Percentiles rank a stretch among this genome's conserved stretches.
Evolutionary conservation across 2,888 invertebrate genomes (phyloP).

Genomic region (Spilosoma lubricipeda): DNA sequence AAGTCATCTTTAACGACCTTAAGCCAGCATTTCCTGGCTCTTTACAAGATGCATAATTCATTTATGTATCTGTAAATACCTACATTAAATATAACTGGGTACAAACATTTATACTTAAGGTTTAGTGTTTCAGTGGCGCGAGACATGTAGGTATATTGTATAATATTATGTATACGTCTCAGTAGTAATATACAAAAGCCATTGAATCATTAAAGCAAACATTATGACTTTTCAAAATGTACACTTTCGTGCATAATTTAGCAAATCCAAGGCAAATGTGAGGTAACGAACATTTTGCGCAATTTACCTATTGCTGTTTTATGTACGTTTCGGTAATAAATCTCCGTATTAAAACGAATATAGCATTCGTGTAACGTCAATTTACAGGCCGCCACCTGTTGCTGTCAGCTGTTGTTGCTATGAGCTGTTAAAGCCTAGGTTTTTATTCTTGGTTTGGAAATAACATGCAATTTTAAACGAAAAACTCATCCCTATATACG

Average conservation of each 20-base stretch:
- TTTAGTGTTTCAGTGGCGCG: background rate
- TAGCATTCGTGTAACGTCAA: background rate
- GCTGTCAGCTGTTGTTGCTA: too few species aligned
- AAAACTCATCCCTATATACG: background rate
- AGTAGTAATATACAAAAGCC: conserved; percentile 4
- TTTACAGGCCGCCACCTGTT: background rate
- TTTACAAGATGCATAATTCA: too few species aligned
- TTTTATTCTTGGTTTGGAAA: background rate
- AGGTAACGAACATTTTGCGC: conserved; percentile 12
- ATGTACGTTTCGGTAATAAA: background rate
- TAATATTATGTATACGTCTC: conserved; percentile 2
- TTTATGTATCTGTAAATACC: too few species aligned
- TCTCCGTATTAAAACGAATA: background rate
- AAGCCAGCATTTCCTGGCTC: too few species aligned
- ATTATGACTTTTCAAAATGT: conserved; percentile 18
- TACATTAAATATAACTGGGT: too few species aligned
- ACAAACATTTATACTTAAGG: background rate
- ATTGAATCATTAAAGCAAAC: conserved; percentile 12
- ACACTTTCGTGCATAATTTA: conserved; percentile 20
- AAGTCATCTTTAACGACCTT: too few species aligned
- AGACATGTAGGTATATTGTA: background rate
- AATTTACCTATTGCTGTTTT: conserved; percentile 17
- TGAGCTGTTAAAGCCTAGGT: background rate
- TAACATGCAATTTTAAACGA: background rate
- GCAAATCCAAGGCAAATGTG: conserved; percentile 22